Base-by-base conservation (phyloP, 1,140 invertebrate genomes). In the Drosophila albomicans region DNA sequence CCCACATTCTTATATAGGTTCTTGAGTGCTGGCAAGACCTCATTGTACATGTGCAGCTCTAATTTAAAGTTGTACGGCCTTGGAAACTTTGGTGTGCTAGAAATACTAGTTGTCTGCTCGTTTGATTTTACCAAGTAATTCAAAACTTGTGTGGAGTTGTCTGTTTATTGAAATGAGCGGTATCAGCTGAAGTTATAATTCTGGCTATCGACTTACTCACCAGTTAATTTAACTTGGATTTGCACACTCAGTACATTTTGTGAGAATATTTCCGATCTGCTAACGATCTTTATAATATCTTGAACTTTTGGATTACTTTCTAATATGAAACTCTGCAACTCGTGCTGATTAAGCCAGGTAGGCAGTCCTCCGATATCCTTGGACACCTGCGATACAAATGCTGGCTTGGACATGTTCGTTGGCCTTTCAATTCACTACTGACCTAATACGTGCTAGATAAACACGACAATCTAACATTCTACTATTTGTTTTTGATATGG, bases 71-170 rank as follows among this genome's bases (percentile, higher is more conserved):
- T 54, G 1, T 68, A 38, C 0, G 45, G 10, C 7, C 54, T 48
- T 20, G 86, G 67, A 7, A 79, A 51, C 38, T 65, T 81, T 0
- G 58, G 25, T 2, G 16, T 11, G 1, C 16, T 46, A 15, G 0
- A 5, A 1, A 62, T 59, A 0, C 6, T 2, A 38, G 35, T 38
- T 38, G n/a, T 15, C 0, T 52, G 13, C 11, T 78, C 41, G n/a
- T 49, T 5, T 0, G 85, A 85, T 13, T 89, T 88, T 2, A 89
- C 30, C 25, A 78, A 56, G 45, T 64, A 85, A 38, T 67, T 85
- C 3, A 78, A 10, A 6, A n/a, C 41, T 0, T 77, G 66, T n/a
- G 43, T 51, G 2, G 25, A 35, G 20, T 75, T 75, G 5, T 20
- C 78, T 87, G 11, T 32, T 5, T 0, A 0, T 43, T n/a, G 1